A percentile compares a stretch with the other conserved stretches of the same genome.
Conservation (phyloP, 2,113 vertebrate species). For the Chamaetylas fuelleborni region DNA sequence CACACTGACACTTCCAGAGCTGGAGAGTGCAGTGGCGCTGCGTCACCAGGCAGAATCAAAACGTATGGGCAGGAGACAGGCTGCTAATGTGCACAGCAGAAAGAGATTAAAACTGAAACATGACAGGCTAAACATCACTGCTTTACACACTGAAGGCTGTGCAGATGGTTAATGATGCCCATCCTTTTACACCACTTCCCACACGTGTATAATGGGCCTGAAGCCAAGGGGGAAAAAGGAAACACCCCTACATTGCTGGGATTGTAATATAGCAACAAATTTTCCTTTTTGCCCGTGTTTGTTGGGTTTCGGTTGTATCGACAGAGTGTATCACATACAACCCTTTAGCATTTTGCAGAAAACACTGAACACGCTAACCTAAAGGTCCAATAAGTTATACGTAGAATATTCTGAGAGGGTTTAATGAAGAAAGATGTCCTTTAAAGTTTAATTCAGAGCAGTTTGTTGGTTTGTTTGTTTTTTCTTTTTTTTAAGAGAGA, state of each 20-base stretch:
- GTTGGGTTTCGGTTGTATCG: not conserved
- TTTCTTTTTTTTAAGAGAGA: not conserved
- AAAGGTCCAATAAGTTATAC: not conserved
- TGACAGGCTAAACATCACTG: not conserved
- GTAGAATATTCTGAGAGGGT: not conserved
- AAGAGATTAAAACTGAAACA: not conserved
- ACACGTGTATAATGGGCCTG: fast-evolving
- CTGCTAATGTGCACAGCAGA: not conserved
- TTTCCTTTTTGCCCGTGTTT: not conserved
- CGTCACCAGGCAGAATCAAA: not conserved
- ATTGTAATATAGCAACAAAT: not conserved
- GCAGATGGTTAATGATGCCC: not conserved
- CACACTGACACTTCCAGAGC: not conserved
- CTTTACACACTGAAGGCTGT: not conserved
- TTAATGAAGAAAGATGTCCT: conserved; percentile 21
- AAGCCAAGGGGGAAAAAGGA: not conserved
- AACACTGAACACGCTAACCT: not conserved
- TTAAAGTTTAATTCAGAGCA: conserved; percentile 20
- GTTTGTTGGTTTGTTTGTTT: not conserved
- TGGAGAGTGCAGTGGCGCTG: not conserved
- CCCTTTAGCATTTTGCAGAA: not conserved
- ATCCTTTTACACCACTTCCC: not conserved
- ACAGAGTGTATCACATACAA: not conserved
- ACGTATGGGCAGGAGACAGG: not conserved
- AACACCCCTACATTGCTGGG: not conserved